Conservation (phyloP, 2,888 invertebrate species). For the Xestia xanthographa region DNA sequence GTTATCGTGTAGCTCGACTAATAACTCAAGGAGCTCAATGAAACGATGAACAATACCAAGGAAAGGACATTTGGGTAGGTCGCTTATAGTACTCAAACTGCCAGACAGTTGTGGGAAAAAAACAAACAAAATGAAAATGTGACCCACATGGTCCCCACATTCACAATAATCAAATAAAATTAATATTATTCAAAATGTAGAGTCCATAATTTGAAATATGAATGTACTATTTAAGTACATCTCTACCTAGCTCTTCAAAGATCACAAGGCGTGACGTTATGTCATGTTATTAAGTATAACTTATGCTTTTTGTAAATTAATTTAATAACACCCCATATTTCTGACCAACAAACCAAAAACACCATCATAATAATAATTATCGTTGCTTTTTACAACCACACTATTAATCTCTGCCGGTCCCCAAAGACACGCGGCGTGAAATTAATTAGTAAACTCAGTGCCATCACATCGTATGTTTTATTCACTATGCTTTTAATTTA, state of each 20-base stretch:
- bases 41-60: no score
- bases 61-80: no score
- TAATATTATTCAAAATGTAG: no score
- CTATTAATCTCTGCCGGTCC: constrained; percentile 56
- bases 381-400: constrained; percentile 40
- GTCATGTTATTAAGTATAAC: not conserved
- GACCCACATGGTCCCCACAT: no score
- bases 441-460: constrained; percentile 59
- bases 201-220: not conserved
- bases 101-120: no score
- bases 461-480: constrained; percentile 56
- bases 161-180: no score
- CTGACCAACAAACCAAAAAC: constrained; percentile 5
- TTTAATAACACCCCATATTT: not conserved
- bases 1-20: no score
- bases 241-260: not conserved
- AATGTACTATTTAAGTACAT: not conserved
- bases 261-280: not conserved
- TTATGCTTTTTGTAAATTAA: not conserved
- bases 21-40: no score
- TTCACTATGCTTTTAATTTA: constrained; percentile 72
- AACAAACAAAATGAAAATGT: no score
- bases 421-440: constrained; percentile 34
- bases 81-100: no score
- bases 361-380: constrained; percentile 25